phyloP scores from a whole-genome alignment of 2,888 invertebrate genomes.

The Hypercompe scribonia region DNA sequence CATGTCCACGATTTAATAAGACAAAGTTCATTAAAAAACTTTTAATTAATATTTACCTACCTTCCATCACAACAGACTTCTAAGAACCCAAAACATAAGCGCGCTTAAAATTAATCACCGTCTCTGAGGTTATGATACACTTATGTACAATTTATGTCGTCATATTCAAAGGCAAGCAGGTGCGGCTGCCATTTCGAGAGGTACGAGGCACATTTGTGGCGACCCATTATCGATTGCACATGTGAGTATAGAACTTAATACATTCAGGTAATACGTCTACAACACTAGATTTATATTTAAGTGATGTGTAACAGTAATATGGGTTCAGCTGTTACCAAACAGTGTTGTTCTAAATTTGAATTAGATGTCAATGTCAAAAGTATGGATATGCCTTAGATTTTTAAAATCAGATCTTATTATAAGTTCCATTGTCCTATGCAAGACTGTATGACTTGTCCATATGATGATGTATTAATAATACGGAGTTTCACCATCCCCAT shows the following conservation, averaged over 20 bases:
- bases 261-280: conserved; percentile 25
- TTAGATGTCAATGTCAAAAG: neutral
- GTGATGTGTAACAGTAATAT: neutral
- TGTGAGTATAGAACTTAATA: conserved; percentile 32
- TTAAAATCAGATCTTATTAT: too few species aligned
- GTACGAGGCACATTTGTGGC: conserved; percentile 21
- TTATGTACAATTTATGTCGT: conserved; percentile 32
- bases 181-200: conserved; percentile 29
- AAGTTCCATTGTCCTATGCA: too few species aligned
- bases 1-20: neutral
- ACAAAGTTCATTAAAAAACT: neutral
- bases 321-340: neutral
- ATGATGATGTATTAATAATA: too few species aligned
- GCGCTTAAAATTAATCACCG: conserved; percentile 32
- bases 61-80: neutral
- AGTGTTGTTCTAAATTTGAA: neutral
- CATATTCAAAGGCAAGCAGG: conserved; percentile 33
- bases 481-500: too few species aligned
- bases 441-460: too few species aligned
- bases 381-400: neutral
- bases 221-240: conserved; percentile 27
- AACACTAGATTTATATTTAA: neutral
- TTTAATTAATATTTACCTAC: conserved; percentile 5
- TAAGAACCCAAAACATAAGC: conserved; percentile 21
- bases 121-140: conserved; percentile 23